These are phyloP conservation scores for Pipistrellus pygmaeus DNA, from an alignment of 2,797 vertebrate species.

Conservation along the genomic window DNA sequence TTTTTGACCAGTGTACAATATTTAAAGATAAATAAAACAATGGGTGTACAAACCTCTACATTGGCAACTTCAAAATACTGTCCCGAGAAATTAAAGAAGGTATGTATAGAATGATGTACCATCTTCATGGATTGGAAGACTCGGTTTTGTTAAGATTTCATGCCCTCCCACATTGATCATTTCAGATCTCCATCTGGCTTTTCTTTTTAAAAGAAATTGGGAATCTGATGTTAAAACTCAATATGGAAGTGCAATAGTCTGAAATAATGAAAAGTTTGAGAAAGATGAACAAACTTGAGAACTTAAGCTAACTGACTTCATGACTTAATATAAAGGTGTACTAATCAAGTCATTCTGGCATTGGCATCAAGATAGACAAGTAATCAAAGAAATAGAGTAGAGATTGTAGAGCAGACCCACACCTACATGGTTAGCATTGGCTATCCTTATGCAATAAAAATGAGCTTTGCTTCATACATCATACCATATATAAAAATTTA, in stretches of 20 bases:
- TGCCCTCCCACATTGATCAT: background rate
- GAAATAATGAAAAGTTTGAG: background rate
- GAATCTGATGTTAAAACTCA: slow-evolving; percentile 10
- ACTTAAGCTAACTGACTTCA: background rate
- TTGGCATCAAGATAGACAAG: background rate
- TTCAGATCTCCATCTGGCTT: background rate
- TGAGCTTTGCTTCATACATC: background rate
- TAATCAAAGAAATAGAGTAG: background rate
- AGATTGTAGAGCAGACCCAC: background rate
- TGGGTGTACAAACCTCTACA: background rate
- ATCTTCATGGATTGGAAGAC: background rate
- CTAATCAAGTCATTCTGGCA: background rate
- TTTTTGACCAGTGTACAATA: background rate
- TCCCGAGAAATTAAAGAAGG: background rate
- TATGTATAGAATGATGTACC: background rate
- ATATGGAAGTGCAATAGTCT: background rate
- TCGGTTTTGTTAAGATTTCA: background rate
- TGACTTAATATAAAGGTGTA: background rate
- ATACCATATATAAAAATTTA: background rate
- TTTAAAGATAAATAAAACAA: background rate
- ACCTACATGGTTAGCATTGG: background rate
- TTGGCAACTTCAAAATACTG: background rate
- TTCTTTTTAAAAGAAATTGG: background rate
- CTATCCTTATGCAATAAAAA: background rate
- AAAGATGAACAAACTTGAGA: background rate